Base-by-base conservation (phyloP, 2,113 vertebrate genomes). In the Cranoglanis bouderius region DNA sequence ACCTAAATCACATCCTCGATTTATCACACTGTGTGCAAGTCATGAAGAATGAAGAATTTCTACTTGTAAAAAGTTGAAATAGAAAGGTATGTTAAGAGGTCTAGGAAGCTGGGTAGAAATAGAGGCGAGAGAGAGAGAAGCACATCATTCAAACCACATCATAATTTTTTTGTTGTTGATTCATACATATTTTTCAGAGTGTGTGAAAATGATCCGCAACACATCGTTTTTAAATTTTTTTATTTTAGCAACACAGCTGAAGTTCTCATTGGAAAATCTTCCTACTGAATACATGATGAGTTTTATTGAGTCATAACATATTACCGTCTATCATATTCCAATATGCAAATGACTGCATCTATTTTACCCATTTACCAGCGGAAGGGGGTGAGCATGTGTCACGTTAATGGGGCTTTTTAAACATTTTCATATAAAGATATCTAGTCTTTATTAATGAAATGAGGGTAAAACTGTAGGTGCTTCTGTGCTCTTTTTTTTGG, bases 231-330 rank as follows among this genome's bases (percentile, higher is more conserved):
- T 49, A 10, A n/a, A 1, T 21, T 74, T 21, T 40, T 38, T 74
- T 32, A 9, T 40, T 74, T 40, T 40, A 74, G 72, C 74, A 53
- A 32, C 10, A 46, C 38, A 80, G 29, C 16, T 35, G 8, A 35
- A 82, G 32, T 16, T 26, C 18, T 55, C 4, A 35, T 24, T 57
- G 80, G 32, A 82, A 82, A 82, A 57, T 82, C n/a, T 35, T 82
- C 10, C 18, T 57, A 55, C 77, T 9, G 29, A 53, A 51, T 19
- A 8, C 2, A 19, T 19, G 43, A 78, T 77, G 74, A 29, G 43
- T 16, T 80, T 80, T 80, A 53, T 57, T 82, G 51, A 82, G 51
- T 82, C 80, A 57, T 82, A 38, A 38, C 8, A 55, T 82, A 57
- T 57, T 82, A 26, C 18, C 3, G 10, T 82, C 5, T 55, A 13